Percentiles rank a stretch among this genome's conserved stretches.
phyloP scores from a whole-genome alignment of 37 sponge, comb jelly and placozoan genomes.

The Dysidea cf. avara region DNA sequence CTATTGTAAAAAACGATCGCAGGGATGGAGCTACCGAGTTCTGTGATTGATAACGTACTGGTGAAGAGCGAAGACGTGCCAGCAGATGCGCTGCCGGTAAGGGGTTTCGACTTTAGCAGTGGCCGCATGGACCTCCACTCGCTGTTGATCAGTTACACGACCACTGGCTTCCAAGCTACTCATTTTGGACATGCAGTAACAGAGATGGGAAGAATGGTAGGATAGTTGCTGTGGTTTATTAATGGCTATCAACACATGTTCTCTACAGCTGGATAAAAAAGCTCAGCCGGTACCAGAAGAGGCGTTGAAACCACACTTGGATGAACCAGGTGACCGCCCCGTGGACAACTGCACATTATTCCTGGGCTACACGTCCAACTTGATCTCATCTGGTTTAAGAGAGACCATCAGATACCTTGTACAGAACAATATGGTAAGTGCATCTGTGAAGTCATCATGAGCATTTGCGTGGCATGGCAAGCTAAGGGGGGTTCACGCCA shows the following conservation, averaged over 20 bases:
- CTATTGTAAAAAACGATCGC: no score
- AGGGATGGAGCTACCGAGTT: no score
- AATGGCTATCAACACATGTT: background rate
- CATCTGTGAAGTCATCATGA: no score
- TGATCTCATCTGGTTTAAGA: slow-evolving; percentile 90
- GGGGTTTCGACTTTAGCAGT: slow-evolving; percentile 74
- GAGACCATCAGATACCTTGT: slow-evolving; percentile 87
- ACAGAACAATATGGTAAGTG: slow-evolving; percentile 86
- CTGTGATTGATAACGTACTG: no score
- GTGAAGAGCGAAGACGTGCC: slow-evolving; percentile 61
- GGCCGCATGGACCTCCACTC: slow-evolving; percentile 75
- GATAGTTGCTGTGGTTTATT: background rate
- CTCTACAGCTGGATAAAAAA: slow-evolving; percentile 54
- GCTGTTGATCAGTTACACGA: slow-evolving; percentile 76
- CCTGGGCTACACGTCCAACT: slow-evolving; percentile 96
- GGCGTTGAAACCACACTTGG: slow-evolving; percentile 30
- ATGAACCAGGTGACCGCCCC: slow-evolving; percentile 53
- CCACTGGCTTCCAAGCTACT: slow-evolving; percentile 96
- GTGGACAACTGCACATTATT: slow-evolving; percentile 93
- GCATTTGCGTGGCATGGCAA: no score
- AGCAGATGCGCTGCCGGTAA: slow-evolving; percentile 50
- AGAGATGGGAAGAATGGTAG: slow-evolving; percentile 82
- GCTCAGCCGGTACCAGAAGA: slow-evolving; percentile 52
- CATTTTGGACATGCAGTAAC: slow-evolving; percentile 91
- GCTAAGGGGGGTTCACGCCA: no score